A percentile compares a stretch with the other conserved stretches of the same genome.
Conservation (phyloP, 1,140 invertebrate genomes). For the Neotoxoptera formosana region DNA sequence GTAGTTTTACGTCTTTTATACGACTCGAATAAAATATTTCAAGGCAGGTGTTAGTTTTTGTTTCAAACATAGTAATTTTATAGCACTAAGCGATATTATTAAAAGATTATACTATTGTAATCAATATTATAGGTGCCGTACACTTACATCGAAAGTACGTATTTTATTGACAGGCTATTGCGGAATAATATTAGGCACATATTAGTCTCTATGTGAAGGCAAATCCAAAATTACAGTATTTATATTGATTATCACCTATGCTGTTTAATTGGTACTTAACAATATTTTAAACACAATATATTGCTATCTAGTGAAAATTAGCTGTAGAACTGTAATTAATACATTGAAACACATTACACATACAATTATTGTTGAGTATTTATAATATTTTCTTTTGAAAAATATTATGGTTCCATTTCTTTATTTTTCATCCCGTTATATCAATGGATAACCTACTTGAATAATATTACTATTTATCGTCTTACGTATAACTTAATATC, state of each 20-base stretch:
- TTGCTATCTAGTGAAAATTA: background rate
- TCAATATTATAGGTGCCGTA: too few species aligned
- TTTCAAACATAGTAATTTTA: background rate
- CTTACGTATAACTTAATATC: background rate
- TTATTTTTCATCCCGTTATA: background rate
- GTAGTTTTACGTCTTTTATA: too few species aligned
- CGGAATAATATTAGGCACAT: too few species aligned
- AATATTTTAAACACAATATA: background rate
- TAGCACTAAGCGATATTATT: background rate
- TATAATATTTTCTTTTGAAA: background rate
- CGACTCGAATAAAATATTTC: background rate
- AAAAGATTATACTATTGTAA: too few species aligned
- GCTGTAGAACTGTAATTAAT: background rate
- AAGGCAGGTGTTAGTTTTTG: background rate
- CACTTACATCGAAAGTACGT: too few species aligned
- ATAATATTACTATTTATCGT: too few species aligned
- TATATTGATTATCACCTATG: too few species aligned
- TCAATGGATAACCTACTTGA: background rate
- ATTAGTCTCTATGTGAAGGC: too few species aligned
- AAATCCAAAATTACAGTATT: too few species aligned
- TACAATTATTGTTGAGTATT: background rate
- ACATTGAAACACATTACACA: background rate
- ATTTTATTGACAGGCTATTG: too few species aligned
- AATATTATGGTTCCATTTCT: background rate
- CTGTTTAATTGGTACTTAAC: too few species aligned